Conservation (phyloP, 2,797 vertebrate species). For the Oreochromis mossambicus region DNA sequence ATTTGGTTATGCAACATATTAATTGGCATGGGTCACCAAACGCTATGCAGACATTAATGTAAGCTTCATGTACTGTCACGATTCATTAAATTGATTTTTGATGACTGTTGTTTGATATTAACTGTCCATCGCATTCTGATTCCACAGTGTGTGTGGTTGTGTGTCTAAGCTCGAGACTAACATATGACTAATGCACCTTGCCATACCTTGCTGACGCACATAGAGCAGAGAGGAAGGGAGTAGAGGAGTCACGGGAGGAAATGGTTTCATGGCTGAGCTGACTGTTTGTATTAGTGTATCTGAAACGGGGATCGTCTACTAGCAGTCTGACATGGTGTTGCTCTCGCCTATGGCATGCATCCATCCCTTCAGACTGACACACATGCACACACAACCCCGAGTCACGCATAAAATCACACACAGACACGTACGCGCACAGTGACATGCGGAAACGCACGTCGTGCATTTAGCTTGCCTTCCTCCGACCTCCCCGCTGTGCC, state of each 20-base stretch:
- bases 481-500: slow-evolving; percentile 58
- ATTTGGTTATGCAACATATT: neutral
- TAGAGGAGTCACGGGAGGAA: slow-evolving; percentile 66
- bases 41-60: neutral
- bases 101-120: neutral
- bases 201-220: slow-evolving; percentile 9
- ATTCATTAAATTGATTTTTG: neutral
- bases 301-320: slow-evolving; percentile 81
- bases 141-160: neutral
- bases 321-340: slow-evolving; percentile 81
- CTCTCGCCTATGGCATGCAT: slow-evolving; percentile 73
- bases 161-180: neutral
- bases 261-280: slow-evolving; percentile 80
- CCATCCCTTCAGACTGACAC: slow-evolving; percentile 64
- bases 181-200: slow-evolving; percentile 1
- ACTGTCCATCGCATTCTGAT: neutral
- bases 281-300: slow-evolving; percentile 76
- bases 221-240: slow-evolving; percentile 38
- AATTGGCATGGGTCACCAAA: neutral
- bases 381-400: slow-evolving; percentile 10
- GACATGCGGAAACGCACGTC: slow-evolving; percentile 35
- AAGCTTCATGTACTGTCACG: neutral
- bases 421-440: neutral
- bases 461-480: slow-evolving; percentile 56
- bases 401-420: neutral